These are phyloP conservation scores for Apamea crenata DNA, from an alignment of 2,888 invertebrate genomes.

Conservation along the genomic window DNA sequence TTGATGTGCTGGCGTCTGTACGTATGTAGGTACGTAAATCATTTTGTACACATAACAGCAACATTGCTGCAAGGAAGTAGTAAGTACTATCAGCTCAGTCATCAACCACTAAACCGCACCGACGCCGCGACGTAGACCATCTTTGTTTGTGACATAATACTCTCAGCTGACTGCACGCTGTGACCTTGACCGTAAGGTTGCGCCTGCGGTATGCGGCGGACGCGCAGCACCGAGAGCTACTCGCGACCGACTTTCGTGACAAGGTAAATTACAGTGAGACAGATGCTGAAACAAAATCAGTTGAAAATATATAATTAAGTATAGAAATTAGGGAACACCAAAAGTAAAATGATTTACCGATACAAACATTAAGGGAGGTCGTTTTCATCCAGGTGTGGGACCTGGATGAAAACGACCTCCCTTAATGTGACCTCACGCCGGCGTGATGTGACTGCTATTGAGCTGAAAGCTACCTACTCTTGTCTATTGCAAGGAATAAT, in stretches of 20 bases:
- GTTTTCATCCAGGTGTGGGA: too few relatives aligned
- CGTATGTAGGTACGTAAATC: too few relatives aligned
- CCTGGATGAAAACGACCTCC: too few relatives aligned
- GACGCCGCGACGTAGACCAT: background rate
- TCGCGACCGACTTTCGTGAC: background rate
- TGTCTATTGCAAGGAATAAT: background rate
- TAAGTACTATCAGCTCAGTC: background rate
- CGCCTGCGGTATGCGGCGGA: background rate
- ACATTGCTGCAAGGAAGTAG: background rate
- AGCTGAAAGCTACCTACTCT: background rate
- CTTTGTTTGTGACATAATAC: slow-evolving; percentile 15
- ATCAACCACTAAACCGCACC: slow-evolving; percentile 9
- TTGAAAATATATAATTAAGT: background rate
- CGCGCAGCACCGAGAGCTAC: background rate
- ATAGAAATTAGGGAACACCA: background rate
- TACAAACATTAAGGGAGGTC: background rate
- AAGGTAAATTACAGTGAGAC: background rate
- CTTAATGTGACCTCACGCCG: too few relatives aligned
- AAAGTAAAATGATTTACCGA: background rate
- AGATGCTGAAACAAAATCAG: background rate
- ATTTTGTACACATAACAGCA: background rate
- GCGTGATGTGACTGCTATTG: too few relatives aligned
- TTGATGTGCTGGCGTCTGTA: too few relatives aligned
- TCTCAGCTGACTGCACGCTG: slow-evolving; percentile 19
- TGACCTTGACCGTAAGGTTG: slow-evolving; percentile 17